Evolutionary conservation across 2,888 invertebrate genomes (phyloP), one percentile per base, ranked within the genome.

Genomic region (Stegophylla sp.): DNA sequence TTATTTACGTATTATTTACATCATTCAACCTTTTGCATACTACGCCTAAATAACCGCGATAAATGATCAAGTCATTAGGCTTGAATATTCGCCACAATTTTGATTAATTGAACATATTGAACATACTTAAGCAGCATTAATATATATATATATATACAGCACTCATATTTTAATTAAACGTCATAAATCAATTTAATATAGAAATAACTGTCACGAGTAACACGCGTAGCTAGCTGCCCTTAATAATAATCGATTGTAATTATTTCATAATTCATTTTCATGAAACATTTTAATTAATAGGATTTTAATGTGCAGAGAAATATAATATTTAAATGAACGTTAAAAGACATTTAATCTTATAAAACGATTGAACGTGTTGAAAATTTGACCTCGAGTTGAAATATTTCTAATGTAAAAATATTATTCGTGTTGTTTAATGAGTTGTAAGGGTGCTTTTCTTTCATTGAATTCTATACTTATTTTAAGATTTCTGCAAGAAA

Each of bases 401-500:
- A 61, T 63, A 28, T 61, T 17, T 28, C n/a, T 45, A 5, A 17
- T 59, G 26, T 43, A 56, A 41, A 45, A 45, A 61, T 61, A 48
- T 74, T 15, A 63, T 48, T 63, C 34, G 48, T 51, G n/a, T 51
- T 48, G 28, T 28, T 17, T 7, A 5, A 51, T 28, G 28, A 10
- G 51, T 5, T 45, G 12, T 73, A 73, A 43, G 72, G 72, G 72
- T 73, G 23, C 43, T 43, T 73, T 72, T 26, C 3, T 72, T 45
- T 26, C 17, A 72, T 72, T 53, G 28, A 56, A 56, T 17, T 72
- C 3, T 72, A 7, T 0, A 56, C 53, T 72, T 72, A 72, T 72
- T 72, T 72, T 72, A 56, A 72, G 56, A 72, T 43, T 72, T 72
- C 23, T 9, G 10, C 15, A 72, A 66, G 26, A 73, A 63, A 63